Evolutionary conservation across 2,113 vertebrate genomes (phyloP).

Genomic region (Montifringilla adamsi): DNA sequence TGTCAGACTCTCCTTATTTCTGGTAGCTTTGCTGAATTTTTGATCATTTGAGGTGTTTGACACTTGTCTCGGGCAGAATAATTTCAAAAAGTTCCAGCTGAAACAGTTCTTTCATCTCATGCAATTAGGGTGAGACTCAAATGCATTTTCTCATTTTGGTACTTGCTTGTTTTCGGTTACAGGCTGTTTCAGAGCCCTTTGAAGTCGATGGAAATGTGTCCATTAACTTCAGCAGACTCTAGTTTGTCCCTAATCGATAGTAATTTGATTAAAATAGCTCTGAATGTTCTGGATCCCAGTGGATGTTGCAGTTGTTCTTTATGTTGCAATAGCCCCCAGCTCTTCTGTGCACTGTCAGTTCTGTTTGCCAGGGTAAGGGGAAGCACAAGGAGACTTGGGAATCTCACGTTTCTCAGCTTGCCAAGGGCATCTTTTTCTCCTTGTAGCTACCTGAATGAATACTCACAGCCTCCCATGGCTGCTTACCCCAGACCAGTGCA

Average conservation of each 20-base stretch:
- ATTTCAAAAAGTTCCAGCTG: not conserved
- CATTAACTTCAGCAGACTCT: constrained; percentile 46
- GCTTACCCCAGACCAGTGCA: not conserved
- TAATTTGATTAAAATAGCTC: constrained; percentile 64
- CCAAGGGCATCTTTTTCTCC: not conserved
- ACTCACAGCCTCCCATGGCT: not conserved
- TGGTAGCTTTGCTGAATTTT: not conserved
- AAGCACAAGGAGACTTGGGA: not conserved
- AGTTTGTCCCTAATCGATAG: constrained; percentile 52
- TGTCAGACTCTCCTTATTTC: not conserved
- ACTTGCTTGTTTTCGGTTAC: not conserved
- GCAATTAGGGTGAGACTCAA: constrained; percentile 10
- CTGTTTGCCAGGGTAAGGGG: not conserved
- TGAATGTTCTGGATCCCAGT: constrained; percentile 17
- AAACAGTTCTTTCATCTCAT: constrained; percentile 32
- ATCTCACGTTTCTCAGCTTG: not conserved
- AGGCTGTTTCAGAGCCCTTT: constrained; percentile 29
- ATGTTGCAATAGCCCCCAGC: not conserved
- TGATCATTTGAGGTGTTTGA: not conserved
- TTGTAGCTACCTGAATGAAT: not conserved
- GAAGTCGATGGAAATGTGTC: constrained; percentile 54
- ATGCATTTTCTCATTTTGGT: constrained; percentile 31
- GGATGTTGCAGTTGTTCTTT: not conserved
- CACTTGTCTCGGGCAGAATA: not conserved
- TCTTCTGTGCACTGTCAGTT: not conserved